Evolutionary conservation across 2,888 invertebrate species (phyloP), one percentile per base, ranked within the genome.

Genomic region (Acleris emargana): DNA sequence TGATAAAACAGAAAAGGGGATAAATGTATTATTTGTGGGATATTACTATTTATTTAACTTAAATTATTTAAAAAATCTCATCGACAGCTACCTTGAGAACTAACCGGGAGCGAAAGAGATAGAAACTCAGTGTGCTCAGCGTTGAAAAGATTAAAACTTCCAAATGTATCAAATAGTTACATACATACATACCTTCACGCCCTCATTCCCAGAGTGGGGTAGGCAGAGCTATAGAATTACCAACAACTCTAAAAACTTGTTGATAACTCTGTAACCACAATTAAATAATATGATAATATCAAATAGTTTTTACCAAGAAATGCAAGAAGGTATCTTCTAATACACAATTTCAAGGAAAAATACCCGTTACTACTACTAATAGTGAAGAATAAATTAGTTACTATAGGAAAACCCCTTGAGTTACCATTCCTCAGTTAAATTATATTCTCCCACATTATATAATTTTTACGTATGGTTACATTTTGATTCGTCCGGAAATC

Each of bases 31-130:
- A 88, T 88, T 87, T 88, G 69, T 71, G 32, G 67, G 62, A 71
- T 68, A 79, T 74, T 76, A 67, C 64, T 45, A 67, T 60, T 74
- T 79, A 80, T 83, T 80, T 73, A 67, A 71, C 69, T 70, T 81
- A 83, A 82, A 75, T 80, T 72, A 74, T 69, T 70, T 71, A 82
- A 82, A 89, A 85, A 82, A 79, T 74, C 73, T 72, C 77, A 78
- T 71, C 76, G 81, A 83, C 87, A 78, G 78, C 88, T 91, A 92
- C 91, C 91, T 92, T 91, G 88, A 88, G 82, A 82, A 88, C 86
- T 87, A 78, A 84, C 85, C 87, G 88, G 90, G 91, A 89, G 91
- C 80, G 87, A 92, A 92, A 92, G 91, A 91, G 91, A 91, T 63
- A 86, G 87, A 80, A 68, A 70, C 64, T 66, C 71, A 72, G 75